Conservation (phyloP, 1,140 invertebrate genomes). For the Papilio polyxenes region DNA sequence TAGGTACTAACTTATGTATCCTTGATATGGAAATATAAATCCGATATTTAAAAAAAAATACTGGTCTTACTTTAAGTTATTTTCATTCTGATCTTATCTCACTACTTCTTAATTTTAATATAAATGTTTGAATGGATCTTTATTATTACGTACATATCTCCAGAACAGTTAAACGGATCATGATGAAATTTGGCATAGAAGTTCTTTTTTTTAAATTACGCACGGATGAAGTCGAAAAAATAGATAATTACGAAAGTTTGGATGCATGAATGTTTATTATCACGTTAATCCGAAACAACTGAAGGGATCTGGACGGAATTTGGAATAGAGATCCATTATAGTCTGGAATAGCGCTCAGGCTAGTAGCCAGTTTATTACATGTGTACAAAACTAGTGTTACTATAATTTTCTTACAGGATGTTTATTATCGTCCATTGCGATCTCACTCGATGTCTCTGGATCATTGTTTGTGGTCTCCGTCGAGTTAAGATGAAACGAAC, state of each 20-base stretch:
- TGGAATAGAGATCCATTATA: neutral
- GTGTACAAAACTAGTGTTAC: neutral
- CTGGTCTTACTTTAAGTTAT: too few relatives aligned
- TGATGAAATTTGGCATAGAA: too few relatives aligned
- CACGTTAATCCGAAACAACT: too few relatives aligned
- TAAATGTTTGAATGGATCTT: too few relatives aligned
- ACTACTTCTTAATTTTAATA: too few relatives aligned
- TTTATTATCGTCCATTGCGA: slow-evolving; percentile 85
- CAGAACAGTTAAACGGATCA: too few relatives aligned
- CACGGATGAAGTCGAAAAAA: too few relatives aligned
- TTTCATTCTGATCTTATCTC: too few relatives aligned
- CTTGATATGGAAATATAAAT: too few relatives aligned
- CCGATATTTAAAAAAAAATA: too few relatives aligned
- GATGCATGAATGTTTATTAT: neutral
- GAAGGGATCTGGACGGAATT: neutral
- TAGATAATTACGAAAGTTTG: neutral
- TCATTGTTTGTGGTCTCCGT: slow-evolving; percentile 85
- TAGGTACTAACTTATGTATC: neutral
- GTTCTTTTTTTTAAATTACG: too few relatives aligned
- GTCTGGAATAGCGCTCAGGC: neutral
- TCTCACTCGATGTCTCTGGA: slow-evolving; percentile 83
- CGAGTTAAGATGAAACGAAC: slow-evolving; percentile 84
- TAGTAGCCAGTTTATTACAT: neutral
- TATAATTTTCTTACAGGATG: slow-evolving; percentile 75
- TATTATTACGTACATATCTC: too few relatives aligned